phyloP scores from a whole-genome alignment of 2,888 invertebrate species.

The Heliothis peltigera region DNA sequence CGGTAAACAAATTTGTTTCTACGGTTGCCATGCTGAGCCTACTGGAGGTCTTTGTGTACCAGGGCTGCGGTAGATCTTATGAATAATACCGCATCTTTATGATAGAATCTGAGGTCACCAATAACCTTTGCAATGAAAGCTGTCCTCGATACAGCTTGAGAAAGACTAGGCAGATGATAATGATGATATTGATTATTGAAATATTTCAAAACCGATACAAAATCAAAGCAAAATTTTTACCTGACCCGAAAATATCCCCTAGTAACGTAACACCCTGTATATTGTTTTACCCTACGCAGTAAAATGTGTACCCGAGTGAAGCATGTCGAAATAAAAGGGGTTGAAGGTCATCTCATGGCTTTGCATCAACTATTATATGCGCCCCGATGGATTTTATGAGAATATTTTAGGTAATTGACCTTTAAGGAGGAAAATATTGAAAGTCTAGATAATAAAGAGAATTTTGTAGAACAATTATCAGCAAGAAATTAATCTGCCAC shows the following conservation, averaged over 20 bases:
- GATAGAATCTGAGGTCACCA: no score
- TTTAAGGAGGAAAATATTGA: conserved; percentile 1
- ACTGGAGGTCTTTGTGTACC: no score
- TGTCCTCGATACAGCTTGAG: no score
- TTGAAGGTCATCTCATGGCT: conserved; percentile 46
- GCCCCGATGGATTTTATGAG: conserved; percentile 22
- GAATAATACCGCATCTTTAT: no score
- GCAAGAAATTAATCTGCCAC: no score
- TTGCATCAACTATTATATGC: conserved; percentile 35
- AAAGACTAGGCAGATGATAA: no score
- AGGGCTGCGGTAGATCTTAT: no score
- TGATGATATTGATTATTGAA: no score
- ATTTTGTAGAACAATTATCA: background rate
- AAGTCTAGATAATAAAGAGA: background rate
- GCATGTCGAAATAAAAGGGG: conserved; percentile 45
- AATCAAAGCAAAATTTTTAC: background rate
- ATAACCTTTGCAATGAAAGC: no score
- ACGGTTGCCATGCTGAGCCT: no score
- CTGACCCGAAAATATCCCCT: background rate
- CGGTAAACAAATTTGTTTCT: no score
- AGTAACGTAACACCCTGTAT: conserved; percentile 6
- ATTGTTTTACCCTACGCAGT: conserved; percentile 17
- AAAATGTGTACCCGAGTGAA: conserved; percentile 37
- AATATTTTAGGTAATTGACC: conserved; percentile 42
- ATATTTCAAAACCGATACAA: no score